phyloP scores from a whole-genome alignment of 2,113 vertebrate genomes.

The Trachemys scripta region DNA sequence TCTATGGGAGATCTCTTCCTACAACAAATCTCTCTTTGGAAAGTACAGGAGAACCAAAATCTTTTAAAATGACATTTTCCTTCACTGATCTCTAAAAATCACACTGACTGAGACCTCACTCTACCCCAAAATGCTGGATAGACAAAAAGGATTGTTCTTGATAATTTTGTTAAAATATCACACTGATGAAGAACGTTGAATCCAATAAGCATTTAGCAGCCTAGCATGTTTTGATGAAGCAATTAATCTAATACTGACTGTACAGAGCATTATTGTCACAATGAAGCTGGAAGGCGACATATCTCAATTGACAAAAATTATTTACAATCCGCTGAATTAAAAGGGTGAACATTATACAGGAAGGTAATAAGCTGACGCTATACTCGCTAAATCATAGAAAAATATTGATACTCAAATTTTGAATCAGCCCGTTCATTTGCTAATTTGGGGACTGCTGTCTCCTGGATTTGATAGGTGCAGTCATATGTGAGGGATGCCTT shows the following conservation, averaged over 20 bases:
- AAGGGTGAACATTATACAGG: not conserved
- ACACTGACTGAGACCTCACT: not conserved
- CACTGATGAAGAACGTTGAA: not conserved
- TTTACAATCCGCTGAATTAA: not conserved
- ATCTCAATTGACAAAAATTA: not conserved
- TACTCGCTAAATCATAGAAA: not conserved
- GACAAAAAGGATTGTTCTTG: not conserved
- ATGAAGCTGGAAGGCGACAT: not conserved
- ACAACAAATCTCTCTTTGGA: not conserved
- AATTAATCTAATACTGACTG: not conserved
- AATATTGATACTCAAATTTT: not conserved
- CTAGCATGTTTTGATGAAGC: not conserved
- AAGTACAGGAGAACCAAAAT: not conserved
- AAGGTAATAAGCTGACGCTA: not conserved
- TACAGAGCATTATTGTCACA: not conserved
- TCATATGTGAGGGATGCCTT: not conserved
- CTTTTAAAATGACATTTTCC: not conserved
- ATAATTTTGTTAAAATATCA: not conserved
- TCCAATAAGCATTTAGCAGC: not conserved
- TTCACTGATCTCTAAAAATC: not conserved
- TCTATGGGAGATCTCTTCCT: not conserved
- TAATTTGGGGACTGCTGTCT: not conserved
- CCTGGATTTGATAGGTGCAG: not conserved
- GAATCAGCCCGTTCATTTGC: rapidly evolving
- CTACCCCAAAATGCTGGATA: not conserved